A percentile compares a stretch with the other conserved stretches of the same genome.
Evolutionary conservation across 2,113 vertebrate species (phyloP).

Genomic region (Merops nubicus): DNA sequence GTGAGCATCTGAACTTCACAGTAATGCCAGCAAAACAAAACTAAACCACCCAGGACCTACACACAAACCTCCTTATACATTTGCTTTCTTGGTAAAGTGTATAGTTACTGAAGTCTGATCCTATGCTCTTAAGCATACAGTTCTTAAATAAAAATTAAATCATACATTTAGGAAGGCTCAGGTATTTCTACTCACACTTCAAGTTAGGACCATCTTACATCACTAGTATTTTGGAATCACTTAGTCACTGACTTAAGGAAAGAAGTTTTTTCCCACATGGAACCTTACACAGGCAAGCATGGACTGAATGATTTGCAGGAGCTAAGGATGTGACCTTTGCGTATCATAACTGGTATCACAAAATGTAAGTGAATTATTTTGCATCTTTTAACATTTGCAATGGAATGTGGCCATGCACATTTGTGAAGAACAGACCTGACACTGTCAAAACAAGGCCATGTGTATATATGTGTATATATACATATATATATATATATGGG

Average conservation of each 20-base stretch:
- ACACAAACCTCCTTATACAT: neutral
- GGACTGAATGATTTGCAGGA: neutral
- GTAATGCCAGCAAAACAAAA: neutral
- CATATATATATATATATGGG: neutral
- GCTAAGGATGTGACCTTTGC: neutral
- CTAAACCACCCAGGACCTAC: neutral
- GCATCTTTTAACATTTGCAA: neutral
- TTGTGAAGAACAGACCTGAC: constrained; percentile 4
- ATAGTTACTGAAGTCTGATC: neutral
- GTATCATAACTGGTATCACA: neutral
- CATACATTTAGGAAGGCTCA: neutral
- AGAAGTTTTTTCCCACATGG: neutral
- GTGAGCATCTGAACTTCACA: neutral
- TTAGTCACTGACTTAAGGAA: neutral
- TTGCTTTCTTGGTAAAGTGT: neutral
- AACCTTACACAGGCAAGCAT: neutral
- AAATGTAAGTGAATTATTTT: neutral
- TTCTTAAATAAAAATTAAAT: constrained; percentile 1
- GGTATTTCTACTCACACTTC: neutral
- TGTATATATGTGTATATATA: neutral
- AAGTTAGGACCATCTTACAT: neutral
- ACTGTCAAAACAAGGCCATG: constrained; percentile 17
- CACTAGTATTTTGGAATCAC: neutral
- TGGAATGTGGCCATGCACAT: neutral
- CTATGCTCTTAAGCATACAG: neutral